Evolutionary conservation across 2,113 vertebrate genomes (phyloP), one percentile per base, ranked within the genome.

Genomic region (Hippocampus comes): DNA sequence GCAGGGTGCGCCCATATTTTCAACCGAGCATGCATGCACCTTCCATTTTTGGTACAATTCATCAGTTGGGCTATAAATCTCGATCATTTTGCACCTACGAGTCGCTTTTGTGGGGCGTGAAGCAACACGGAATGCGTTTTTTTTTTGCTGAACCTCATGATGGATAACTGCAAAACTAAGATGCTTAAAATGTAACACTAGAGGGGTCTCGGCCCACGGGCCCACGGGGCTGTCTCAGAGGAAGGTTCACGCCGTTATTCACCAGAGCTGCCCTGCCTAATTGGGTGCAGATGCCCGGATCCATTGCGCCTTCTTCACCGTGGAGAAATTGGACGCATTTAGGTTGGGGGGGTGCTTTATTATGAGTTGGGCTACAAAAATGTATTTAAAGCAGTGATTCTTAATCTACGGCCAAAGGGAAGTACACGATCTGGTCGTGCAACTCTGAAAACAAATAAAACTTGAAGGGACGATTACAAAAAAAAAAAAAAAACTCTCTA

Each of bases 221-320:
- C 87, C 89, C 89, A 89, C 80, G 83, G 87, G 88, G 87, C 81
- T 88, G 88, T 90, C 87, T 91, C 87, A 65, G 75, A 89, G 88
- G 87, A 91, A 89, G 91, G 89, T 84, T 88, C 82, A 83, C 78
- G 90, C 89, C 89, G 88, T 91, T 90, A 84, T 88, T 91, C 89
- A 91, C 86, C 89, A 89, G 89, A 89, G 82, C 89, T 89, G 83
- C 87, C 82, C 79, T 70, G 85, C 55, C 71, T 94, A 94, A 94
- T 93, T 93, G 92, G 88, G 87, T 87, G 75, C 92, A 94, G 93
- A 92, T 94, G 93, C 89, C 77, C 82, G 63, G 76, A 89, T 88
- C 90, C 85, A 78, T 34, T 84, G 86, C 84, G 72, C 84, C 73
- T 87, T 88, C 90, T 61, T 61, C 83, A 88, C 87, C 90, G 79